phyloP scores from a whole-genome alignment of 2,888 invertebrate species.

The Drosophila aldrichi region DNA sequence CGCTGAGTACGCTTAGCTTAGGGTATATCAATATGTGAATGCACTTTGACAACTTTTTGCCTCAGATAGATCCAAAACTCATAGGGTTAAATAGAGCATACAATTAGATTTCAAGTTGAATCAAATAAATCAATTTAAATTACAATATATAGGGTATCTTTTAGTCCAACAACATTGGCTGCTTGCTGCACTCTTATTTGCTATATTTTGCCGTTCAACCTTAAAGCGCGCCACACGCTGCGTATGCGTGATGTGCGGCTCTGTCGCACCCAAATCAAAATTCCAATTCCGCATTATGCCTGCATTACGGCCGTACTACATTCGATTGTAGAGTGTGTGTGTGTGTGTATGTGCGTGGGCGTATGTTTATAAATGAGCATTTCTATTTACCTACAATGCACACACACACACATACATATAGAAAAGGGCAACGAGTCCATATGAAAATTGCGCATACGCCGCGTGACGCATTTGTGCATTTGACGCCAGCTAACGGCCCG shows the following conservation, averaged over 20 bases:
- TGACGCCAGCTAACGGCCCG: conserved; percentile 23
- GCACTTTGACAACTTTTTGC: too few relatives aligned
- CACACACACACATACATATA: background rate
- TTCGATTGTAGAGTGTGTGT: conserved; percentile 4
- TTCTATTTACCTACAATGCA: background rate
- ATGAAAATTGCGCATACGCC: conserved; percentile 48
- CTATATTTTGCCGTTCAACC: conserved; percentile 7
- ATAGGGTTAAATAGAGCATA: too few relatives aligned
- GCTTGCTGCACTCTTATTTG: background rate
- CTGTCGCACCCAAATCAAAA: conserved; percentile 41
- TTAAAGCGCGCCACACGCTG: conserved; percentile 42
- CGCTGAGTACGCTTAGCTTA: background rate
- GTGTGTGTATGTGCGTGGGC: background rate
- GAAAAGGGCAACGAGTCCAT: conserved; percentile 14
- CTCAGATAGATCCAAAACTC: too few relatives aligned
- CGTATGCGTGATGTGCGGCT: conserved; percentile 41
- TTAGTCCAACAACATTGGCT: background rate
- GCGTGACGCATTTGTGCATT: conserved; percentile 27
- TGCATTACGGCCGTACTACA: conserved; percentile 3
- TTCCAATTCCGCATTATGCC: conserved; percentile 51
- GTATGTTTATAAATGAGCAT: conserved; percentile 22
- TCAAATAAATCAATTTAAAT: too few relatives aligned
- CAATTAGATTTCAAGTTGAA: too few relatives aligned
- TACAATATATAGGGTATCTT: background rate
- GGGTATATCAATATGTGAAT: background rate